Conservation (phyloP, 2,113 vertebrate genomes). For the Phrynosoma blainvillii region DNA sequence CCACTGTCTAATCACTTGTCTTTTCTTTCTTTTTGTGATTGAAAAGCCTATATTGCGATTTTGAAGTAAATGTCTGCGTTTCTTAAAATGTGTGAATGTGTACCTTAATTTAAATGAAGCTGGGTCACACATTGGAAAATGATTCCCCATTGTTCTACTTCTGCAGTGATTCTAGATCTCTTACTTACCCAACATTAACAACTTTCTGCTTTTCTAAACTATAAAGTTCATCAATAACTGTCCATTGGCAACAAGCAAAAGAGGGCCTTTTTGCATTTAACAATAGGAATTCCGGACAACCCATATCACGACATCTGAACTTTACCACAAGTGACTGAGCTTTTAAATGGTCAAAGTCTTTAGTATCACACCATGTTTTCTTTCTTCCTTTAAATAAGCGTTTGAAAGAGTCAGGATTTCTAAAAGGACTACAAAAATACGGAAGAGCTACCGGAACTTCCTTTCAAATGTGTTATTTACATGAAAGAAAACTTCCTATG, state of each 20-base stretch:
- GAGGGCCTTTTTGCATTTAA: neutral
- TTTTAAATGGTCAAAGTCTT: neutral
- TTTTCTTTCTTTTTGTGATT: conserved; percentile 81
- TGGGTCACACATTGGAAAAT: conserved; percentile 6
- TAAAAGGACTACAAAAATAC: too few relatives aligned
- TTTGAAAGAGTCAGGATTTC: neutral
- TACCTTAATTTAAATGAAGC: conserved; percentile 11
- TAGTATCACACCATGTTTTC: neutral
- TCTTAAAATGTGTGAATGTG: conserved; percentile 68
- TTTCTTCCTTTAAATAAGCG: neutral
- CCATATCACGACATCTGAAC: neutral
- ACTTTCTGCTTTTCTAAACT: neutral
- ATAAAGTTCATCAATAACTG: neutral
- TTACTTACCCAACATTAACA: neutral
- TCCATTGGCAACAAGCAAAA: neutral
- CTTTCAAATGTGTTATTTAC: neutral
- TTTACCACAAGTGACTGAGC: neutral
- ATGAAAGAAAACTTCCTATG: neutral
- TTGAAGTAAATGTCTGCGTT: conserved; percentile 84
- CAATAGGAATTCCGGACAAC: neutral
- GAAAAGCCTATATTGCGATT: conserved; percentile 80
- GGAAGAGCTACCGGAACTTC: neutral
- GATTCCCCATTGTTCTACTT: neutral
- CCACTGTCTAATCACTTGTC: conserved; percentile 78
- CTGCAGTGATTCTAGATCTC: neutral